Conservation (phyloP, 2,888 invertebrate species). For the Griposia aprilina region DNA sequence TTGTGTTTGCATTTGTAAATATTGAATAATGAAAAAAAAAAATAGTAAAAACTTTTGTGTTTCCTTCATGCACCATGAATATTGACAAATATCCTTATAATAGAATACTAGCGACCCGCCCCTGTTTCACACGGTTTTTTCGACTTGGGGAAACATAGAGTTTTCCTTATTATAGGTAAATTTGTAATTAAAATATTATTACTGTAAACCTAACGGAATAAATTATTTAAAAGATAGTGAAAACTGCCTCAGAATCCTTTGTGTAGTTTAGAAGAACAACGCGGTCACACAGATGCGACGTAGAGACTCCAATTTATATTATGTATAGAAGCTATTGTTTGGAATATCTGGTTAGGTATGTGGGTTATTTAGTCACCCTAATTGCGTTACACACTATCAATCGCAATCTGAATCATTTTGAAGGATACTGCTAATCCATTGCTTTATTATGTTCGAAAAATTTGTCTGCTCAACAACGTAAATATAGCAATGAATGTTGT, state of each 20-base stretch:
- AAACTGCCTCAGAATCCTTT: neutral
- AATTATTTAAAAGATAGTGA: neutral
- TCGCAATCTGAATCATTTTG: no score
- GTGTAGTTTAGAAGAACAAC: neutral
- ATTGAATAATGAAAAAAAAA: neutral
- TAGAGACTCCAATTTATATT: neutral
- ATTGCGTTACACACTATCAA: no score
- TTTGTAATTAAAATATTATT: no score
- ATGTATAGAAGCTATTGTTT: neutral
- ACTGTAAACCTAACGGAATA: no score
- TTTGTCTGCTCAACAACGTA: no score
- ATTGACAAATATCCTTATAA: neutral
- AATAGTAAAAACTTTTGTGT: no score
- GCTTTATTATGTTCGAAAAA: no score
- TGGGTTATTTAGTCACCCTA: neutral
- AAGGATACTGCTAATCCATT: no score
- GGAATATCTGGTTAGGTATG: neutral
- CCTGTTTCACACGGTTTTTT: no score
- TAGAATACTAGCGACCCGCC: neutral
- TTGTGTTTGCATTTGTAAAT: slow-evolving; percentile 2
- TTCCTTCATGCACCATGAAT: neutral
- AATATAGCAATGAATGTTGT: no score
- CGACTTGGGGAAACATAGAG: neutral
- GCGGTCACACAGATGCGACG: neutral
- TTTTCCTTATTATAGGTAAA: no score